Percentiles rank a stretch among this genome's conserved stretches.
Conservation (phyloP, 2,888 invertebrate genomes). For the Erebia aethiops region DNA sequence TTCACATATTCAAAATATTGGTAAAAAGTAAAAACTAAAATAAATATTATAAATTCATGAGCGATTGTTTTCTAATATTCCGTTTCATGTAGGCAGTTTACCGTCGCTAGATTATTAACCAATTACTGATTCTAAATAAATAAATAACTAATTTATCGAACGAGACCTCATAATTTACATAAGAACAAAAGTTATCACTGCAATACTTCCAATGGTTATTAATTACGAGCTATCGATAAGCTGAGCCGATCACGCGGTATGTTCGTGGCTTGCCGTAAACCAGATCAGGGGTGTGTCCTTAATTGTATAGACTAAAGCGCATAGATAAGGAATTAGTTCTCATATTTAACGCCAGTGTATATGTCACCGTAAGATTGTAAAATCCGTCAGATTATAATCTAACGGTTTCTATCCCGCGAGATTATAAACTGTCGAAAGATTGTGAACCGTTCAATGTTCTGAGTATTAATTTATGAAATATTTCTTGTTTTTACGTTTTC, state of each 20-base stretch:
- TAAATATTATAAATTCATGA: neutral
- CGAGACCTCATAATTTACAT: conserved; percentile 20
- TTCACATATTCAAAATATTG: too few relatives aligned
- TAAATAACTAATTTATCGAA: neutral
- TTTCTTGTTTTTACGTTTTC: too few relatives aligned
- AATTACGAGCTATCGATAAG: conserved; percentile 38
- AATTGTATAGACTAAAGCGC: conserved; percentile 29
- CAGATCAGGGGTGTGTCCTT: conserved; percentile 46
- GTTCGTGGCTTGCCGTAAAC: conserved; percentile 36
- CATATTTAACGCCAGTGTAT: conserved; percentile 2
- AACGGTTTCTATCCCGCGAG: too few relatives aligned
- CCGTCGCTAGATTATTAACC: neutral
- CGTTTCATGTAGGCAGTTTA: neutral
- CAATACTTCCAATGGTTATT: conserved; percentile 27
- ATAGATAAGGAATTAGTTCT: conserved; percentile 11
- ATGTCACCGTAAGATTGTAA: too few relatives aligned
- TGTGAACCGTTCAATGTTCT: too few relatives aligned
- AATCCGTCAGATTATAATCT: too few relatives aligned
- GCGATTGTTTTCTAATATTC: neutral
- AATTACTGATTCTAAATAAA: conserved; percentile 12
- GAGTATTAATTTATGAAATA: too few relatives aligned
- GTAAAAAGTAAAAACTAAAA: too few relatives aligned
- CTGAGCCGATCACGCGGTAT: conserved; percentile 33
- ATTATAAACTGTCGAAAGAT: too few relatives aligned
- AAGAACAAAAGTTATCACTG: conserved; percentile 28